Evolutionary conservation across 2,113 vertebrate genomes (phyloP).

Genomic region (Himantopus leucocephalus): DNA sequence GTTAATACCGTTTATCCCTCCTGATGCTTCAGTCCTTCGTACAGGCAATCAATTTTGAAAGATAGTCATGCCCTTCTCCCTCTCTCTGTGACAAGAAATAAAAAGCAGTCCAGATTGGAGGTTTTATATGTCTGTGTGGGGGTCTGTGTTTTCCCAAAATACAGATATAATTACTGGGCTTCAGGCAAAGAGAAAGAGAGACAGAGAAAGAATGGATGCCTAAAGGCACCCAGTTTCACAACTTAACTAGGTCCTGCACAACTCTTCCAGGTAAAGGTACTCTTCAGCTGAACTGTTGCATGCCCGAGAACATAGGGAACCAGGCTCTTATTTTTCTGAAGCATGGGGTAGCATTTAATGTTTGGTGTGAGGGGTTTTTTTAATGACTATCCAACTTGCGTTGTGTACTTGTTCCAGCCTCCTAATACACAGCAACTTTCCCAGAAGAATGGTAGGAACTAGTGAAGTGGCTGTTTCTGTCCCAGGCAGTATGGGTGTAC

Average conservation of each 20-base stretch:
- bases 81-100: neutral
- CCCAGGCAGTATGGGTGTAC: neutral
- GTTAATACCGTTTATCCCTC: neutral
- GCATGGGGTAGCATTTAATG: neutral
- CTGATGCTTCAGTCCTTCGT: neutral
- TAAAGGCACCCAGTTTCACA: neutral
- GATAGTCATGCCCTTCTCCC: neutral
- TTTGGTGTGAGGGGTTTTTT: accelerated
- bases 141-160: neutral
- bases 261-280: neutral
- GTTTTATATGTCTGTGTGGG: neutral
- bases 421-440: neutral
- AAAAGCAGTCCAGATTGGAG: neutral
- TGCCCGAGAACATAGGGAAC: neutral
- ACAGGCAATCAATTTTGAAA: neutral
- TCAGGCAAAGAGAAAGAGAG: neutral
- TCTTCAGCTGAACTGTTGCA: neutral
- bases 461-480: neutral
- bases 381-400: neutral
- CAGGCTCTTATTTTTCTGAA: neutral
- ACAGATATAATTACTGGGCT: neutral
- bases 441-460: neutral
- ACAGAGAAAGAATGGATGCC: neutral
- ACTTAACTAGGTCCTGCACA: neutral
- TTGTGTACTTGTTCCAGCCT: neutral